phyloP scores from a whole-genome alignment of 2,888 invertebrate genomes.

The Dilophus febrilis region DNA sequence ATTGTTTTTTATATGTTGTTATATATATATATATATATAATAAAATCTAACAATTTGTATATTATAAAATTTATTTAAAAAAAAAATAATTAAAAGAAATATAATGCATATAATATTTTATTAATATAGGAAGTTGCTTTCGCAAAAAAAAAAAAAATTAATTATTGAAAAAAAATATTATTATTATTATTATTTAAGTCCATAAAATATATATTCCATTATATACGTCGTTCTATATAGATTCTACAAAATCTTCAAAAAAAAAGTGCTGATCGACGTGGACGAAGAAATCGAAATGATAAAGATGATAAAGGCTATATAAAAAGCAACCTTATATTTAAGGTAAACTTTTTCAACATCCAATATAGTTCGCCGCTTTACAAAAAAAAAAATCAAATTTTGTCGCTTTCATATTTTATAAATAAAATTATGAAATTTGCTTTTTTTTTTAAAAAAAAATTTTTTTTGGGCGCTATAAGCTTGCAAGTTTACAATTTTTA shows the following conservation, averaged over 20 bases:
- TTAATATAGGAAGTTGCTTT: constrained; percentile 6
- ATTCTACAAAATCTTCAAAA: constrained; percentile 98
- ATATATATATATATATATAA: too few relatives aligned
- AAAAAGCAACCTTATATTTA: constrained; percentile 97
- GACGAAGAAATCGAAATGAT: constrained; percentile 88
- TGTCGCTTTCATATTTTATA: too few relatives aligned
- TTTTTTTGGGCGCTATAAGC: too few relatives aligned
- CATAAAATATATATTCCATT: constrained; percentile 19
- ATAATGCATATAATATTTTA: too few relatives aligned
- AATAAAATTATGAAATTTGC: too few relatives aligned
- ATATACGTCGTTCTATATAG: constrained; percentile 60
- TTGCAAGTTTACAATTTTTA: too few relatives aligned
- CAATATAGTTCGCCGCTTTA: background rate
- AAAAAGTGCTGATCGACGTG: constrained; percentile 95
- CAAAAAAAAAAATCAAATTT: too few relatives aligned
- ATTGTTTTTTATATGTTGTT: too few relatives aligned
- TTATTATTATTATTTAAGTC: too few relatives aligned
- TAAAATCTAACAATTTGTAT: constrained; percentile 1
- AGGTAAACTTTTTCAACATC: constrained; percentile 48
- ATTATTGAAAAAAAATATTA: too few relatives aligned
- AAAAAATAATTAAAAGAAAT: constrained; percentile 6
- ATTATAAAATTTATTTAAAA: constrained; percentile 3
- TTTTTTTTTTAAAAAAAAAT: too few relatives aligned
- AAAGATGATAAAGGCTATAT: constrained; percentile 86
- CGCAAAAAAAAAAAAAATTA: too few relatives aligned